A percentile compares a stretch with the other conserved stretches of the same genome.
These are phyloP conservation scores for Macrosiphum euphorbiae DNA, from an alignment of 2,888 invertebrate genomes.

Conservation along the genomic window DNA sequence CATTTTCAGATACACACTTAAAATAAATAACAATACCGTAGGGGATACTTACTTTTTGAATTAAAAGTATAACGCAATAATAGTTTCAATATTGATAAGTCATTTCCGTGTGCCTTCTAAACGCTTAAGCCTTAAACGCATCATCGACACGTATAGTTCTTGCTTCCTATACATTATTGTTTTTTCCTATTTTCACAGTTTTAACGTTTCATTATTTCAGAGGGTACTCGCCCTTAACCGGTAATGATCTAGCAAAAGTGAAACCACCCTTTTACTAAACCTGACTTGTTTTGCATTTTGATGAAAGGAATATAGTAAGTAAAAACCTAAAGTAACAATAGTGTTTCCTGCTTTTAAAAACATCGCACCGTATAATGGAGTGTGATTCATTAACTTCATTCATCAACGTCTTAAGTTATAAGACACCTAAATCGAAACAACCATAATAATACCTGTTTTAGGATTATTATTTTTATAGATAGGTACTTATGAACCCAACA, in stretches of 20 bases:
- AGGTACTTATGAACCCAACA: neutral
- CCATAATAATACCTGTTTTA: neutral
- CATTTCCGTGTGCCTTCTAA: slow-evolving; percentile 55
- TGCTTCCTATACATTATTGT: slow-evolving; percentile 25
- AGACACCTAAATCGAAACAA: slow-evolving; percentile 44
- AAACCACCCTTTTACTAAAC: slow-evolving; percentile 61
- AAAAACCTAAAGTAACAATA: slow-evolving; percentile 58
- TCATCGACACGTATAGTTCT: neutral
- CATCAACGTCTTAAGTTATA: slow-evolving; percentile 61
- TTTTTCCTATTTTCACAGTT: slow-evolving; percentile 53
- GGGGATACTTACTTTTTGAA: neutral
- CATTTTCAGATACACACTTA: neutral
- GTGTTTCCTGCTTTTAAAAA: slow-evolving; percentile 65
- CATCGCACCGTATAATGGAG: slow-evolving; percentile 55
- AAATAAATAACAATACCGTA: neutral
- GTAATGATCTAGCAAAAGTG: slow-evolving; percentile 62
- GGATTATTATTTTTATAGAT: neutral
- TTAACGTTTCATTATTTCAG: slow-evolving; percentile 59
- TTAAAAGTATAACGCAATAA: slow-evolving; percentile 31
- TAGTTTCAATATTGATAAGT: slow-evolving; percentile 56
- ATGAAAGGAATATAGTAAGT: slow-evolving; percentile 53
- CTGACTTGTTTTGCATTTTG: slow-evolving; percentile 47
- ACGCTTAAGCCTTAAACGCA: neutral
- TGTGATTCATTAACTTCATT: slow-evolving; percentile 64
- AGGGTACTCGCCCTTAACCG: slow-evolving; percentile 60